Evolutionary conservation across 2,797 vertebrate species (phyloP), one percentile per base, ranked within the genome.

Genomic region (Mormyrops attenuatus): DNA sequence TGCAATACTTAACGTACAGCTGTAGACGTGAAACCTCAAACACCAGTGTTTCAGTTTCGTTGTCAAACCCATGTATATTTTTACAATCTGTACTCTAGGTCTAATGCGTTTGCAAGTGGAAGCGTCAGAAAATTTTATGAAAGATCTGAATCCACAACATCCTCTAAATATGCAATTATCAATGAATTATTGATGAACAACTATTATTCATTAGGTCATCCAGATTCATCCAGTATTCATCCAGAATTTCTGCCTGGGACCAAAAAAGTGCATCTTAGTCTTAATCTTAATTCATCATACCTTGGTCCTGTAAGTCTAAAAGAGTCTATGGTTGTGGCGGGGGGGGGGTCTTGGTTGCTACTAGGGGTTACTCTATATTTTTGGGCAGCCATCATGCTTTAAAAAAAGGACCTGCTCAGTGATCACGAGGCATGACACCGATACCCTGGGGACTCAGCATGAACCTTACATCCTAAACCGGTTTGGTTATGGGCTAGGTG

Each of bases 401-500:
- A 50, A 77, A 80, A 38, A 30, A 38, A 55, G 66, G 50, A 82
- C 22, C 50, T 49, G 34, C 52, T 89, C 52, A 55, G 22, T 82
- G 69, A 38, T 82, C 85, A 26, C 17, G 41, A 20, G 53, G 38
- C 15, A 30, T 34, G n/a, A 57, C 34, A 86, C 7, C 1, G 6
- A 22, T 49, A 34, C 63, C 57, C 3, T 55, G 66, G 34, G 52
- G 50, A 84, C 2, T 47, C 69, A 11, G 41, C 34, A 34, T 41
- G 77, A 88, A 87, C 89, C 89, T 80, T 44, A 85, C 50, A 38
- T 60, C 49, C 50, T 86, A 41, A 82, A 82, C 66, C 30, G 69
- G 69, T 41, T 34, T 17, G 52, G 69, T 90, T 60, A 73, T n/a
- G 86, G 50, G 85, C 89, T 86, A 82, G 50, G 13, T 47, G 66